These are phyloP conservation scores for Catajapyx aquilonaris DNA, from an alignment of 1,140 invertebrate species.

Conservation along the genomic window DNA sequence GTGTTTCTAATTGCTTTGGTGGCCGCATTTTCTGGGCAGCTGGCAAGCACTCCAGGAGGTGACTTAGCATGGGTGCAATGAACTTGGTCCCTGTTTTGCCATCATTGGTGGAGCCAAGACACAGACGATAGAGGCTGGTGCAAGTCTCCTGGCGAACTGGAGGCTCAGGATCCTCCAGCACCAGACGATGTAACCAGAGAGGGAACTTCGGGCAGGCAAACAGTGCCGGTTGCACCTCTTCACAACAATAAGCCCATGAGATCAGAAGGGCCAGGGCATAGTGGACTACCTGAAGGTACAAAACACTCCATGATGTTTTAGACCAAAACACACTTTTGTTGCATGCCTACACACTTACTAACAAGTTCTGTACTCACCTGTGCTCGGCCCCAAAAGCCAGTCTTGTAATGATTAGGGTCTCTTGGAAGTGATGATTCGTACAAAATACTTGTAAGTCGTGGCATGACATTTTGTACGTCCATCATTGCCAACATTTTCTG, in stretches of 20 bases:
- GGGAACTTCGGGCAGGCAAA: slow-evolving; percentile 42
- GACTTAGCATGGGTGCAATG: slow-evolving; percentile 53
- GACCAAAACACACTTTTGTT: background rate
- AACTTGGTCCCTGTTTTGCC: slow-evolving; percentile 32
- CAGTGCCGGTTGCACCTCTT: slow-evolving; percentile 34
- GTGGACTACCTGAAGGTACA: slow-evolving; percentile 34
- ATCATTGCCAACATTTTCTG: slow-evolving; percentile 57
- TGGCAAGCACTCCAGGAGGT: slow-evolving; percentile 53
- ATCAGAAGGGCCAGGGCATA: slow-evolving; percentile 60
- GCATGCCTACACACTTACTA: slow-evolving; percentile 1
- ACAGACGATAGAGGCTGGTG: slow-evolving; percentile 65
- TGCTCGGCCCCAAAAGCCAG: slow-evolving; percentile 65
- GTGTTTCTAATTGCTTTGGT: slow-evolving; percentile 26
- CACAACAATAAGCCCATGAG: slow-evolving; percentile 59
- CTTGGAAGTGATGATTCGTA: slow-evolving; percentile 58
- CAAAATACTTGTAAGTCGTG: slow-evolving; percentile 62
- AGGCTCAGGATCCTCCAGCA: slow-evolving; percentile 65
- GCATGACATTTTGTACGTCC: slow-evolving; percentile 57
- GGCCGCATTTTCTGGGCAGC: slow-evolving; percentile 69
- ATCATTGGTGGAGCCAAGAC: slow-evolving; percentile 42
- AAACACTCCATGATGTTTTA: background rate
- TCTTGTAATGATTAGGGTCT: slow-evolving; percentile 62
- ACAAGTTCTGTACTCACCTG: slow-evolving; percentile 28
- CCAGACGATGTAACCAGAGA: slow-evolving; percentile 48
- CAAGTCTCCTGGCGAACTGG: slow-evolving; percentile 70